A percentile compares a stretch with the other conserved stretches of the same genome.
Conservation (phyloP, 2,888 invertebrate genomes). For the Drosophila demipolita region DNA sequence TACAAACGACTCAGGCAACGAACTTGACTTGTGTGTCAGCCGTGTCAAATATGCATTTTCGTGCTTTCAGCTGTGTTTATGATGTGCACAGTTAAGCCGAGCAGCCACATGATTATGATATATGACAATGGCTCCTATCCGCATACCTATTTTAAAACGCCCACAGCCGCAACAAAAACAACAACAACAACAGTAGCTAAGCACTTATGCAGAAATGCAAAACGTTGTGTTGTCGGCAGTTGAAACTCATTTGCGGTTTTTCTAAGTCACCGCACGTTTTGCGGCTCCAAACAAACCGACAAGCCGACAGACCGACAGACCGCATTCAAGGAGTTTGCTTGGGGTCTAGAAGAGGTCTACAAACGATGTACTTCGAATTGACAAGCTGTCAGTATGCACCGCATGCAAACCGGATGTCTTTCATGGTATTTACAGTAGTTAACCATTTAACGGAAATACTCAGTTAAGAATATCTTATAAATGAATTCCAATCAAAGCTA, state of each 20-base stretch:
- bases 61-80: slow-evolving; percentile 54
- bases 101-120: slow-evolving; percentile 71
- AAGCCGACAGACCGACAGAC: slow-evolving; percentile 42
- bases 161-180: slow-evolving; percentile 35
- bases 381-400: slow-evolving; percentile 66
- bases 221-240: slow-evolving; percentile 61
- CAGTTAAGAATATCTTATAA: background rate
- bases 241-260: slow-evolving; percentile 75
- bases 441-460: slow-evolving; percentile 39
- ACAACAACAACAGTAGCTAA: slow-evolving; percentile 21
- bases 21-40: slow-evolving; percentile 63
- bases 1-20: slow-evolving; percentile 71
- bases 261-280: slow-evolving; percentile 72
- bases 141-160: slow-evolving; percentile 38
- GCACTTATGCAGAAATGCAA: slow-evolving; percentile 69
- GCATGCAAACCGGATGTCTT: slow-evolving; percentile 71
- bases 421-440: slow-evolving; percentile 46
- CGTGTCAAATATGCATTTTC: slow-evolving; percentile 42
- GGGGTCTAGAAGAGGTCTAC: slow-evolving; percentile 39
- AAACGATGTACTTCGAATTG: slow-evolving; percentile 77
- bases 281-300: slow-evolving; percentile 66
- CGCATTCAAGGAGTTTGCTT: slow-evolving; percentile 49
- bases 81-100: slow-evolving; percentile 48
- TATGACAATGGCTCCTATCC: slow-evolving; percentile 56
- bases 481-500: background rate